phyloP scores from a whole-genome alignment of 2,113 vertebrate genomes.

The Lynx canadensis region DNA sequence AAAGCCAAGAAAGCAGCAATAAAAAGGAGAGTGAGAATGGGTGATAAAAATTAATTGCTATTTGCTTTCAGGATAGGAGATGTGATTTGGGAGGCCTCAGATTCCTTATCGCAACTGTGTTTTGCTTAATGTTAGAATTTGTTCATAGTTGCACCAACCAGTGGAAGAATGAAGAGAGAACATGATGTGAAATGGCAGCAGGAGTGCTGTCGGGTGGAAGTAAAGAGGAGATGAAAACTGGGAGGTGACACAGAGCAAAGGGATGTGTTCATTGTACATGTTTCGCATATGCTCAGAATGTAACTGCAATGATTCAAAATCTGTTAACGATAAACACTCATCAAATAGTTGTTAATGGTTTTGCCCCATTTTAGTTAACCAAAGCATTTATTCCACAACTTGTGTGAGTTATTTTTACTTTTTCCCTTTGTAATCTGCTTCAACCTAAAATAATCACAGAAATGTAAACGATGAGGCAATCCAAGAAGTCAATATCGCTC shows the following conservation, averaged over 20 bases:
- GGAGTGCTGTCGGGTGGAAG: not conserved
- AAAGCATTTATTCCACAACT: not conserved
- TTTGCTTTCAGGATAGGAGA: slow-evolving; percentile 10
- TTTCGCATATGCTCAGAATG: not conserved
- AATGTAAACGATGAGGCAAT: not conserved
- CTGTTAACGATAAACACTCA: not conserved
- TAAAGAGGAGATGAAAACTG: not conserved
- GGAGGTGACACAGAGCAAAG: not conserved
- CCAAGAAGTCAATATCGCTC: not conserved
- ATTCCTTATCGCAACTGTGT: not conserved
- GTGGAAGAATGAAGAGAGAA: not conserved
- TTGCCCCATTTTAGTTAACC: not conserved
- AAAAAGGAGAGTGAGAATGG: not conserved
- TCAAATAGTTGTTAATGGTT: not conserved
- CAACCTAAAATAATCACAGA: slow-evolving; percentile 15
- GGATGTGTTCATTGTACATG: not conserved
- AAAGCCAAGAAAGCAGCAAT: not conserved
- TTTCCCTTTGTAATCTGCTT: slow-evolving; percentile 22
- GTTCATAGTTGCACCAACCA: not conserved
- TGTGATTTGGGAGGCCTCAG: not conserved
- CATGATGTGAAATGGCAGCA: not conserved
- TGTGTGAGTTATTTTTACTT: slow-evolving; percentile 8
- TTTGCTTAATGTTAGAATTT: not conserved
- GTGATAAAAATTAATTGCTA: not conserved
- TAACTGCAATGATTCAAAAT: not conserved